Evolutionary conservation across 2,113 vertebrate genomes (phyloP), one percentile per base, ranked within the genome.

Genomic region (Nothobranchius furzeri): DNA sequence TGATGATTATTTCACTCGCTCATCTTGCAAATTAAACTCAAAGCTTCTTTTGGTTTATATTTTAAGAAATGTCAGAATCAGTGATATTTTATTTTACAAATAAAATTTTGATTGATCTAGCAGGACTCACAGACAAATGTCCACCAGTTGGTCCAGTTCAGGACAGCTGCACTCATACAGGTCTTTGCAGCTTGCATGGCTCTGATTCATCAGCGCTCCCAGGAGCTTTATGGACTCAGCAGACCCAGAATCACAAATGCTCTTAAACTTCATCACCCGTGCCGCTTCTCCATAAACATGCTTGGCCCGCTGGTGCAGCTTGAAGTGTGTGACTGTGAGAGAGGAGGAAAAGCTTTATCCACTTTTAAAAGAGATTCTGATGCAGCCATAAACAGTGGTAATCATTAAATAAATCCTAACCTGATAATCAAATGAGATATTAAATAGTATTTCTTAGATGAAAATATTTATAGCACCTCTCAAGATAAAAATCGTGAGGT

Each of bases 121-220:
- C 5, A 54, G 59, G 25, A 94, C 96, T 97, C 92, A 99, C 97
- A 94, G 92, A 80, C 96, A 99, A 90, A 94, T 93, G 87, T 96
- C 90, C 78, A 97, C 96, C 90, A 99, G 94, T 67, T 92, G 93
- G 90, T 99, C 95, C 88, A 99, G 92, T 66, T 98, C 95, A 1
- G 93, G 87, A 84, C 97, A 98, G 95, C 97, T 99, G 92, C 96
- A 98, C 68, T 99, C 95, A 0, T 95, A 98, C 86, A 98, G 85
- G 84, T 98, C 95, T 83, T 90, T 93, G 92, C 98, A 99, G 93
- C 97, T 99, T 52, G 83, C 73, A 17, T 98, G 94, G 90, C 98
- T 99, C 90, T 94, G 93, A 88, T 95, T 96, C 97, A 99, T 98
- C 64, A 99, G 85, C 43, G 95, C 93, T 48, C 98, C 98, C 80